These are phyloP conservation scores for Siphlonurus alternatus DNA, from an alignment of 2,888 invertebrate genomes.

Conservation along the genomic window DNA sequence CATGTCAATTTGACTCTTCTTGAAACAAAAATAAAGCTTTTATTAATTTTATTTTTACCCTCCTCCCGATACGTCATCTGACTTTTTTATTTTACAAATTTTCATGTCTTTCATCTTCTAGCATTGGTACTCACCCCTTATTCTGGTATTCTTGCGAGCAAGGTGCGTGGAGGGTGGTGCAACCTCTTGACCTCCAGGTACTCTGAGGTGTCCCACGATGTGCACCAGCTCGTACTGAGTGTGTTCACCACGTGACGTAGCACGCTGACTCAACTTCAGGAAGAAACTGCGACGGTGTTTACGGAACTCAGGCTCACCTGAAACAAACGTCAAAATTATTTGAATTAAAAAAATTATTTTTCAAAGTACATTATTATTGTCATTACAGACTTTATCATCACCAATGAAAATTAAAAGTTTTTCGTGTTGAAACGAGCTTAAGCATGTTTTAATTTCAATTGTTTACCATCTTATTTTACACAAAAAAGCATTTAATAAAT, in stretches of 20 bases:
- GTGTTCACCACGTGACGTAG: conserved; percentile 53
- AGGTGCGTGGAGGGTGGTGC: conserved; percentile 13
- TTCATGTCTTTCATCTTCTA: no score
- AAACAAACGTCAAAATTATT: background rate
- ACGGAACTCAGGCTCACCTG: background rate
- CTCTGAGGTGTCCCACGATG: conserved; percentile 44
- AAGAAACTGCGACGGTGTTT: conserved; percentile 22
- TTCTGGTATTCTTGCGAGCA: background rate
- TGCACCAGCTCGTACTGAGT: conserved; percentile 52
- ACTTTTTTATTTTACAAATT: no score
- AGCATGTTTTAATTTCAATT: no score
- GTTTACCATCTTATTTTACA: no score
- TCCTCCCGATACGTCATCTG: no score
- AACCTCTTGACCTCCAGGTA: conserved; percentile 11
- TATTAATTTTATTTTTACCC: no score
- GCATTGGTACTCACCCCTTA: conserved; percentile 2
- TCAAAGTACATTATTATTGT: background rate
- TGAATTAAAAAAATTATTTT: background rate
- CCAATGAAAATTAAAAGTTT: background rate
- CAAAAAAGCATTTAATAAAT: no score
- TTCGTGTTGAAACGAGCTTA: no score
- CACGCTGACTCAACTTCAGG: conserved; percentile 34
- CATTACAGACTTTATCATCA: no score
- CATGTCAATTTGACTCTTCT: no score
- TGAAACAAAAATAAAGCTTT: no score